A percentile compares a stretch with the other conserved stretches of the same genome.
Conservation (phyloP, 30 jellyfish, hydroid and myxozoan genomes). For the Catostylus mosaicus region DNA sequence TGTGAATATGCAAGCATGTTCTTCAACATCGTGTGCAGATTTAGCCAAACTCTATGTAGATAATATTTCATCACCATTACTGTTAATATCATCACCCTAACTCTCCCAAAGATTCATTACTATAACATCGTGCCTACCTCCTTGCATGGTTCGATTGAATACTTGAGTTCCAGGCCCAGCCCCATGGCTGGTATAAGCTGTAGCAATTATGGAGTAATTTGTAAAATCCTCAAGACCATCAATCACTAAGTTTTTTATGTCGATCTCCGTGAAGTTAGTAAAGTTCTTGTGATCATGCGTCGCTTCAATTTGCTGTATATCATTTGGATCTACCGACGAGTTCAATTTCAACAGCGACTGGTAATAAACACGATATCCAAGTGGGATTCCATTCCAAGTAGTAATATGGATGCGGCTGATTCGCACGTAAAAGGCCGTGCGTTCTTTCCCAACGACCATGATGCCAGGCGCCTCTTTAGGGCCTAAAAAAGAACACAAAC, state of each 20-base stretch:
- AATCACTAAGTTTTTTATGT: background rate
- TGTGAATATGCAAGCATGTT: too few relatives aligned
- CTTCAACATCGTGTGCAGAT: too few relatives aligned
- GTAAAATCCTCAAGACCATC: slow-evolving; percentile 39
- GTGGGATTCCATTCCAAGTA: slow-evolving; percentile 28
- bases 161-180: slow-evolving; percentile 8
- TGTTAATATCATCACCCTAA: too few relatives aligned
- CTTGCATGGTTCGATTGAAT: slow-evolving; percentile 39
- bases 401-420: background rate
- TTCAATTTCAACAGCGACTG: slow-evolving; percentile 18
- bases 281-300: slow-evolving; percentile 10
- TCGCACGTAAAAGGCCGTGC: background rate
- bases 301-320: background rate
- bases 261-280: background rate
- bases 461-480: slow-evolving; percentile 31
- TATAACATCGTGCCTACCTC: slow-evolving; percentile 23
- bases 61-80: too few relatives aligned
- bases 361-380: slow-evolving; percentile 24
- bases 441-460: background rate
- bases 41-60: too few relatives aligned
- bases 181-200: slow-evolving; percentile 30
- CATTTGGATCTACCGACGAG: background rate
- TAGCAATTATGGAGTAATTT: slow-evolving; percentile 39
- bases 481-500: background rate
- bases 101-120: too few relatives aligned